phyloP scores from a whole-genome alignment of 2,113 vertebrate genomes.

The Brachypodius melanocephalos region DNA sequence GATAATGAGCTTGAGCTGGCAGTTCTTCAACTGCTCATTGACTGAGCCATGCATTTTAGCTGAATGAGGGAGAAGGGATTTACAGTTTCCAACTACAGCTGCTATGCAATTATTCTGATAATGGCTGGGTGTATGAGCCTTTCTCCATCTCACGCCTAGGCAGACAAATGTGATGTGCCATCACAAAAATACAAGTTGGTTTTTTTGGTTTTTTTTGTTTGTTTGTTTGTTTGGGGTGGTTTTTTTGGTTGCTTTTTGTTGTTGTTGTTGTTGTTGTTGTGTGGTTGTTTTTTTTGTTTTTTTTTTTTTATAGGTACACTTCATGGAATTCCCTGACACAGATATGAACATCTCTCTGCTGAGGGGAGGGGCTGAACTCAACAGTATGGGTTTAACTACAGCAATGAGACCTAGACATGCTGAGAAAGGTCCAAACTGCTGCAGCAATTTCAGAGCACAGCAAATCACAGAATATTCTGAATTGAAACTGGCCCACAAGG shows the following conservation, averaged over 20 bases:
- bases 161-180: not conserved
- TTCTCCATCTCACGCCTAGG: not conserved
- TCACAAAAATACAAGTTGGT: not conserved
- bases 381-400: not conserved
- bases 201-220: no score
- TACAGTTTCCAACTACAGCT: not conserved
- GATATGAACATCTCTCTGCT: not conserved
- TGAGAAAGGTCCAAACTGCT: not conserved
- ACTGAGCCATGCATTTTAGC: not conserved
- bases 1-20: not conserved
- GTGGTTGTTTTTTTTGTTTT: no score
- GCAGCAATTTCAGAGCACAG: not conserved
- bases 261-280: no score
- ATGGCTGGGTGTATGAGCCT: not conserved
- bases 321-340: not conserved
- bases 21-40: not conserved
- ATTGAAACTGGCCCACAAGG: not conserved
- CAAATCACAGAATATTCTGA: not conserved
- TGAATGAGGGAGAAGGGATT: not conserved
- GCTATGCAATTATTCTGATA: not conserved
- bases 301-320: accelerated
- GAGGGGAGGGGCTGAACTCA: not conserved
- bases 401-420: not conserved
- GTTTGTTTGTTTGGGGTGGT: no score
- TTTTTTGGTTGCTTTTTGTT: no score